Conservation (phyloP, 2,113 vertebrate genomes). For the Microcebus murinus region DNA sequence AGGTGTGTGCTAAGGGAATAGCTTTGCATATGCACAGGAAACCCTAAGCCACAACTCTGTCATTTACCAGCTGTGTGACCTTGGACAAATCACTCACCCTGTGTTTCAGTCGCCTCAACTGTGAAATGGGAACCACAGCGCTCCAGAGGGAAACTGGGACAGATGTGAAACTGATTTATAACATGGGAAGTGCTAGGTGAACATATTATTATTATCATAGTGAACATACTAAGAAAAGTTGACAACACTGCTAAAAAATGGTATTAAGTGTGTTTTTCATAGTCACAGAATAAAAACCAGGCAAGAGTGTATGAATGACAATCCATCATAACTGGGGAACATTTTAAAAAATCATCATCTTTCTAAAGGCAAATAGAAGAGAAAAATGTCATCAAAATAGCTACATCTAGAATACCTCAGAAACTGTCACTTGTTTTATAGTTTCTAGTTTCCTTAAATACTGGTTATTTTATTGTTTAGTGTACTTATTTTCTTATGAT, state of each 20-base stretch:
- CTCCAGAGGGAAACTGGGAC: background rate
- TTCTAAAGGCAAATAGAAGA: conserved; percentile 12
- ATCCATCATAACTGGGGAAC: background rate
- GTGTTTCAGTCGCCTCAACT: background rate
- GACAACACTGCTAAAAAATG: background rate
- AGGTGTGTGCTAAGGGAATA: background rate
- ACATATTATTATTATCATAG: background rate
- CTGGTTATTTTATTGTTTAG: background rate
- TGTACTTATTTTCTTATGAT: conserved; percentile 12
- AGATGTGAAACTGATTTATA: background rate
- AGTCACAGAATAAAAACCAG: background rate
- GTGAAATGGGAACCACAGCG: background rate
- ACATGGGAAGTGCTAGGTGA: background rate
- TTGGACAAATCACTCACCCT: background rate
- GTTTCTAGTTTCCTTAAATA: conserved; percentile 9
- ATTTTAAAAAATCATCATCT: background rate
- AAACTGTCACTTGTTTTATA: background rate
- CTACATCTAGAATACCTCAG: background rate
- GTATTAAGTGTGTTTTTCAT: background rate
- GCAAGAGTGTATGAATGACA: background rate
- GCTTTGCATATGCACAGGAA: background rate
- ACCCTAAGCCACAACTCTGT: background rate
- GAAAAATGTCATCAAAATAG: background rate
- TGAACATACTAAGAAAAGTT: background rate
- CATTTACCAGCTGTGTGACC: background rate